Conservation (phyloP, 1,140 invertebrate genomes). For the Drosophila repleta region DNA sequence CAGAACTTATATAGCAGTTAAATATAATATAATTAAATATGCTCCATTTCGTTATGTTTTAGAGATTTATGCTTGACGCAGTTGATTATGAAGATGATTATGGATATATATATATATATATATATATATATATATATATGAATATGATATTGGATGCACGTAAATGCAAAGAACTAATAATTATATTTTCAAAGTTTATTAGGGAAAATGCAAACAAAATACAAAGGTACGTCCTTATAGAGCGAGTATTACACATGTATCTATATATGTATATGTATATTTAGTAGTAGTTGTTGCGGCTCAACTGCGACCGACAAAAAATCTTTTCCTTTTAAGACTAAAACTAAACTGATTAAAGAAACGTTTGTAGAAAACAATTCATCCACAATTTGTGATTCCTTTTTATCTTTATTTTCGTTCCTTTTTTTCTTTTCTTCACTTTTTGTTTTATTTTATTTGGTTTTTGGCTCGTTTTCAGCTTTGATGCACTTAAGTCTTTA, state of each 20-base stretch:
- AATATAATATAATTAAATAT: constrained; percentile 15
- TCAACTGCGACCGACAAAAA: constrained; percentile 22
- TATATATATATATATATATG: too few species aligned
- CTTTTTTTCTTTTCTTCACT: background rate
- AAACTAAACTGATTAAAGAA: constrained; percentile 54
- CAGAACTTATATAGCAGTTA: background rate
- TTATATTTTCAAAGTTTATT: constrained; percentile 67
- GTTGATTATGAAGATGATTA: constrained; percentile 8
- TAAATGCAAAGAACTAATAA: constrained; percentile 9
- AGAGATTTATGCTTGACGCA: constrained; percentile 36
- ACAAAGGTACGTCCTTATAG: constrained; percentile 46
- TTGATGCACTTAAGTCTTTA: constrained; percentile 40
- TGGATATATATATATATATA: too few species aligned
- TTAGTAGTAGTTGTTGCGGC: constrained; percentile 39
- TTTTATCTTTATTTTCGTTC: constrained; percentile 9
- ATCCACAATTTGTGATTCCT: constrained; percentile 19
- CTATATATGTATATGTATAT: constrained; percentile 36
- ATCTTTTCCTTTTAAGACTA: constrained; percentile 47
- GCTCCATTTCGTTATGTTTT: constrained; percentile 29
- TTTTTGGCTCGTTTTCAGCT: constrained; percentile 37
- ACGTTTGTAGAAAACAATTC: constrained; percentile 34
- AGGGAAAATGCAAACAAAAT: constrained; percentile 48
- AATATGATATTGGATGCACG: background rate
- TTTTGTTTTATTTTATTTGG: background rate
- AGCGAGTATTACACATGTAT: constrained; percentile 38